These are phyloP conservation scores for Etia nguti DNA, from an alignment of 2,113 vertebrate genomes.

Conservation along the genomic window DNA sequence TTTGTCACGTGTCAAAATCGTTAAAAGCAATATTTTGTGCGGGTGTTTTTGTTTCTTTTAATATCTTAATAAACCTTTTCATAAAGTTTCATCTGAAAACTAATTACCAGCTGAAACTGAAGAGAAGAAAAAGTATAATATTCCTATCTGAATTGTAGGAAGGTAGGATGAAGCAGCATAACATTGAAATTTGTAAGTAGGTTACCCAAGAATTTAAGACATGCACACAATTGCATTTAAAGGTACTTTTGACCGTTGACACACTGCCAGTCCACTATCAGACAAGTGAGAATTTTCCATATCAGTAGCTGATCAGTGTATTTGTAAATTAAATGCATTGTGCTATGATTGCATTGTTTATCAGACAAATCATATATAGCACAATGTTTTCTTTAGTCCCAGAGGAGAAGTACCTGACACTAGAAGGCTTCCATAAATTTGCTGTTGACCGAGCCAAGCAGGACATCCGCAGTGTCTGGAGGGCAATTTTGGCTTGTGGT, in stretches of 20 bases:
- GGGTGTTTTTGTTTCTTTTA: background rate
- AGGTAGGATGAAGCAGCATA: background rate
- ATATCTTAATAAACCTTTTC: background rate
- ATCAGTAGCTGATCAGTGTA: background rate
- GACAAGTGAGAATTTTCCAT: background rate
- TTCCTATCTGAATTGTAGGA: background rate
- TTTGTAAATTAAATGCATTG: background rate
- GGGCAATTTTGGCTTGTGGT: conserved; percentile 91
- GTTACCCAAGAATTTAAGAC: background rate
- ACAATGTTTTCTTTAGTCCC: conserved; percentile 70
- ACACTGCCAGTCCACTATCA: background rate
- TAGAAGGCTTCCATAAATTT: conserved; percentile 95
- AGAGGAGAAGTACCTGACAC: conserved; percentile 92
- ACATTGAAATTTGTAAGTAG: background rate
- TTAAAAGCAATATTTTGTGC: background rate
- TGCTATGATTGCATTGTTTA: background rate
- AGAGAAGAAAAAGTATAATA: background rate
- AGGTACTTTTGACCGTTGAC: background rate
- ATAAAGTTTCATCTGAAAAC: background rate
- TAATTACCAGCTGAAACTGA: background rate
- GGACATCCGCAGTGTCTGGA: conserved; percentile 96
- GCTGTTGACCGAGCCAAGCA: conserved; percentile 92
- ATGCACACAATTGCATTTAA: background rate
- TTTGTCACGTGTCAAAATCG: background rate
- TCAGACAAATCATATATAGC: background rate